Evolutionary conservation across 1,140 invertebrate genomes (phyloP).

Genomic region (Cephus cinctus): DNA sequence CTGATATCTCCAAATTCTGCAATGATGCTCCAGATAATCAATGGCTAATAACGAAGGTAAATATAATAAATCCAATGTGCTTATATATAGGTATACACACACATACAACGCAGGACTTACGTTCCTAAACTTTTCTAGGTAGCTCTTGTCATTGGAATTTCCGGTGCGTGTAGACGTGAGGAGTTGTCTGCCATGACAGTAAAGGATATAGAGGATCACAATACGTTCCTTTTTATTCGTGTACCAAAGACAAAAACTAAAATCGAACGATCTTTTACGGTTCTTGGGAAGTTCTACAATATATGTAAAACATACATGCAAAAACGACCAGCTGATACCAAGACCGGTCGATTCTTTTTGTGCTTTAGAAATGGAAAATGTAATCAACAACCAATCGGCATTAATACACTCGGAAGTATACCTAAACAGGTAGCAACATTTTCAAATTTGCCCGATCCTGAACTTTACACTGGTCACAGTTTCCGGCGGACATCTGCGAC

Average conservation of each 20-base stretch:
- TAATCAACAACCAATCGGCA: constrained; percentile 19
- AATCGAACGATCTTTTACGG: constrained; percentile 14
- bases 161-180: constrained; percentile 14
- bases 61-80: not conserved
- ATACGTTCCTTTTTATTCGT: constrained; percentile 10
- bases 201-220: constrained; percentile 16
- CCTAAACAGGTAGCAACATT: constrained; percentile 18
- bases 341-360: constrained; percentile 24
- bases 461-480: constrained; percentile 21
- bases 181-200: constrained; percentile 16
- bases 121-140: too few relatives aligned
- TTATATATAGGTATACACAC: not conserved
- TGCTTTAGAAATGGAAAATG: constrained; percentile 35
- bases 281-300: constrained; percentile 16
- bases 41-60: constrained; percentile 11
- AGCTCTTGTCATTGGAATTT: constrained; percentile 20
- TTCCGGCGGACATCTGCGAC: constrained; percentile 20
- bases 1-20: constrained; percentile 7
- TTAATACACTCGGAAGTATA: constrained; percentile 25
- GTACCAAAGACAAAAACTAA: constrained; percentile 14
- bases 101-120: too few relatives aligned
- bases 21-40: constrained; percentile 8
- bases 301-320: constrained; percentile 21
- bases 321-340: constrained; percentile 13
- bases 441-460: constrained; percentile 18